Conservation (phyloP, 2,113 vertebrate species). For the Craseonycteris thonglongyai region DNA sequence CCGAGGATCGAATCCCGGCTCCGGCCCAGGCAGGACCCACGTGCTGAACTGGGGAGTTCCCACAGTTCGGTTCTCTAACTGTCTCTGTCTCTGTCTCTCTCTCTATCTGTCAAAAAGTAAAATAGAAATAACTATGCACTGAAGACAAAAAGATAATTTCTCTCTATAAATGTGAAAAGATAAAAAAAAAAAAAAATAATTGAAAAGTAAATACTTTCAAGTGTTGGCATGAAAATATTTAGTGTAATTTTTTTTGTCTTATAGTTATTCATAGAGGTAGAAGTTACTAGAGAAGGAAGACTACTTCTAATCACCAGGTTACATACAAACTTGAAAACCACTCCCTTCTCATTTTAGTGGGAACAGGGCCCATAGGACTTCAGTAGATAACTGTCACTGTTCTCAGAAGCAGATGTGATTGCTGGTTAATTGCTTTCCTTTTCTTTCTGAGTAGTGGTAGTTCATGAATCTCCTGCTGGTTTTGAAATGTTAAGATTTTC, state of each 20-base stretch:
- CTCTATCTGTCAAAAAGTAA: too few species aligned
- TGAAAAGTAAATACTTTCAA: slow-evolving; percentile 42
- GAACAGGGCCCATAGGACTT: background rate
- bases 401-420: slow-evolving; percentile 46
- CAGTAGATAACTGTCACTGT: slow-evolving; percentile 39
- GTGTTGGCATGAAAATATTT: slow-evolving; percentile 35
- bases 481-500: slow-evolving; percentile 61
- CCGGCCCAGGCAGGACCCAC: too few species aligned
- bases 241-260: slow-evolving; percentile 24
- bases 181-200: too few species aligned
- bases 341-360: slow-evolving; percentile 50
- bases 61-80: too few species aligned
- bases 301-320: slow-evolving; percentile 39
- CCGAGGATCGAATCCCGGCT: too few species aligned
- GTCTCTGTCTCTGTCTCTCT: too few species aligned
- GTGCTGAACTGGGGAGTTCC: too few species aligned
- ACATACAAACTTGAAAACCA: slow-evolving; percentile 49
- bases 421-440: slow-evolving; percentile 56
- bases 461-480: background rate
- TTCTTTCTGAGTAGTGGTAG: slow-evolving; percentile 43
- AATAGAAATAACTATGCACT: too few species aligned
- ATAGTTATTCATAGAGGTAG: background rate
- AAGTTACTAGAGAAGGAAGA: slow-evolving; percentile 33
- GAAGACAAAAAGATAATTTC: too few species aligned
- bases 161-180: too few species aligned